Evolutionary conservation across 2,113 vertebrate species (phyloP).

Genomic region (Zosterops japonicus): DNA sequence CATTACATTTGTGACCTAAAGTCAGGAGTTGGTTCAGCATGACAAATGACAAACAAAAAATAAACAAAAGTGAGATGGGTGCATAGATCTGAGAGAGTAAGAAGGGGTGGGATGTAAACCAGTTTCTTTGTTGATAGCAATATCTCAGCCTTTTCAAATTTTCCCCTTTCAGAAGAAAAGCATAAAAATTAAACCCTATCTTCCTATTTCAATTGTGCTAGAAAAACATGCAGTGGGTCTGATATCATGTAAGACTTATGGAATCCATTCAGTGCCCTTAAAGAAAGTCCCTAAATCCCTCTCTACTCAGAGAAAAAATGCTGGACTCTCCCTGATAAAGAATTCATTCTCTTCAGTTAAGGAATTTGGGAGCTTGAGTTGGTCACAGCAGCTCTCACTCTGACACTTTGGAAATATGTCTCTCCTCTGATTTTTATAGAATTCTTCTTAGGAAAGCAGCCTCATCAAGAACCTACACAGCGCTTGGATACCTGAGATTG

Average conservation of each 20-base stretch:
- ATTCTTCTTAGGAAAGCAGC: background rate
- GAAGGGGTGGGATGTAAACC: background rate
- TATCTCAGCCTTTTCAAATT: background rate
- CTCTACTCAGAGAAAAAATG: background rate
- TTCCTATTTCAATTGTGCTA: background rate
- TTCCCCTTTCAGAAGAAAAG: background rate
- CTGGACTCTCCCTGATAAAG: background rate
- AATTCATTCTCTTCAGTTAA: background rate
- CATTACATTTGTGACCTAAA: background rate
- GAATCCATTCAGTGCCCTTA: background rate
- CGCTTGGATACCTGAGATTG: background rate
- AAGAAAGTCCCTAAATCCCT: background rate
- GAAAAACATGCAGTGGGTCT: background rate
- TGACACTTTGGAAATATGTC: background rate
- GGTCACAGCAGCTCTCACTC: background rate
- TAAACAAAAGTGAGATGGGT: background rate
- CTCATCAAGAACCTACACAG: background rate
- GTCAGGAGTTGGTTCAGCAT: background rate
- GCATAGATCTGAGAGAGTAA: background rate
- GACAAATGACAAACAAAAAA: background rate
- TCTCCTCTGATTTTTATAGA: background rate
- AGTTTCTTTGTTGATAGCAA: background rate
- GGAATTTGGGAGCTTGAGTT: background rate
- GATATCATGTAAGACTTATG: background rate
- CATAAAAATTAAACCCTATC: background rate